Evolutionary conservation across 35 echinoderm and acorn worm species (phyloP), one percentile per base, ranked within the genome.

Genomic region (Ptychodera flava): DNA sequence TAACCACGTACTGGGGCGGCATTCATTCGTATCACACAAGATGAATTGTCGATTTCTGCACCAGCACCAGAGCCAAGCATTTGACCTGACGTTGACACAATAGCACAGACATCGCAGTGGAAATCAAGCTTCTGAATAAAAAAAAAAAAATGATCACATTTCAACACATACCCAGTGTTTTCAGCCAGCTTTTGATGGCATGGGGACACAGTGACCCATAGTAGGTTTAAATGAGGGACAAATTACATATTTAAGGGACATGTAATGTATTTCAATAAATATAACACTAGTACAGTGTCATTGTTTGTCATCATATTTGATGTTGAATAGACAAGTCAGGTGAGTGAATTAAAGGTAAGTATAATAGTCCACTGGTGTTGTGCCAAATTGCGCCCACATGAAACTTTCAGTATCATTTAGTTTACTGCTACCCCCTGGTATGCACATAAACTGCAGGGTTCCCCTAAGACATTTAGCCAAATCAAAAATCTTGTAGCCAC

Each of bases 21-120:
- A 36, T 91, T 91, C 90, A 91, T 91, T 30, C 90, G 35, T 16
- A 87, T 78, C 14, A 91, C 85, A 79, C 90, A 91, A n/a, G 78
- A 36, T 86, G 85, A 80, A 36, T 64, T 77, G 77, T 91, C 90
- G 37, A 91, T 91, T 31, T 81, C 85, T 6, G 38, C 31, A 34
- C 90, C 90, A 0, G 85, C 90, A 15, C 78, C 34, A 14, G 77
- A 81, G 90, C 86, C 86, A 15, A 87, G 2, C 6, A 91, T 37
- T 33, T 91, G 90, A 6, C 90, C 90, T 1, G 90, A 91, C 22
- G 79, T 91, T 1, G 90, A 87, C 10, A 91, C 90, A 29, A 91
- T 16, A 27, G 90, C 84, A 35, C 90, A 91, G 45, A 87, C 84
- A 16, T 36, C 75, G 79, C 90, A 91, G 33, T 78, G 85, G 14